Base-by-base conservation (phyloP, 2,888 invertebrate genomes). In the Pinctada fucata region DNA sequence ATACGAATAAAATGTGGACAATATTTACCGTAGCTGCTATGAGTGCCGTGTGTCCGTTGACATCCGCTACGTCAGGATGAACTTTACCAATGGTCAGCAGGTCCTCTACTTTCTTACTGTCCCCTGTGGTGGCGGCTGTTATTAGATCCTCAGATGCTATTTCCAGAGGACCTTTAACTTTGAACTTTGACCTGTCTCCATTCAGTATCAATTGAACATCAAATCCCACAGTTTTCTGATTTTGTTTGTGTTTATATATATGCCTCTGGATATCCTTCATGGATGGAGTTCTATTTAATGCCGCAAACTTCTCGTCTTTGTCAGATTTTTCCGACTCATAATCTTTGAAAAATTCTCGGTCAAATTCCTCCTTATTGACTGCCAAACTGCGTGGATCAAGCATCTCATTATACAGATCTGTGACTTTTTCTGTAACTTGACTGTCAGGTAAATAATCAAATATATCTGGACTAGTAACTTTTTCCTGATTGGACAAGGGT, bases 1-100 rank as follows among this genome's bases (percentile, higher is more conserved):
- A 31, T 31, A 31, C 31, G 31, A 31, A 31, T 31, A 31, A 31
- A 31, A 31, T 31, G 31, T 31, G 31, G 31, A 31, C 31, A 31
- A 31, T 58, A 58, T 90, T 88, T 84, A 91, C 91, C 6, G 90
- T 85, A 45, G 92, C 92, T 52, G 87, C 90, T 70, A 92, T 88
- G 8, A 92, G 84, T 3, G 92, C 88, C 3, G 91, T 91, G 78
- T 90, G 88, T 2, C 92, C 92, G 64, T 86, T 80, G 58, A 79
- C 84, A 78, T 92, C 92, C 10, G 90, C 85, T 3, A 92, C 92
- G 84, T 92, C 91, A 48, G 90, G 88, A 69, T 89, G 87, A 16
- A 91, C 90, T 10, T 84, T 84, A 13, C 88, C 89, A 16, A 83
- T 83, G 31, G 88, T 84, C 73, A 92, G 75, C 58, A 91, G 80